Percentiles rank a stretch among this genome's conserved stretches.
Conservation (phyloP, 2,888 invertebrate genomes). For the Drosophila acutilabella region DNA sequence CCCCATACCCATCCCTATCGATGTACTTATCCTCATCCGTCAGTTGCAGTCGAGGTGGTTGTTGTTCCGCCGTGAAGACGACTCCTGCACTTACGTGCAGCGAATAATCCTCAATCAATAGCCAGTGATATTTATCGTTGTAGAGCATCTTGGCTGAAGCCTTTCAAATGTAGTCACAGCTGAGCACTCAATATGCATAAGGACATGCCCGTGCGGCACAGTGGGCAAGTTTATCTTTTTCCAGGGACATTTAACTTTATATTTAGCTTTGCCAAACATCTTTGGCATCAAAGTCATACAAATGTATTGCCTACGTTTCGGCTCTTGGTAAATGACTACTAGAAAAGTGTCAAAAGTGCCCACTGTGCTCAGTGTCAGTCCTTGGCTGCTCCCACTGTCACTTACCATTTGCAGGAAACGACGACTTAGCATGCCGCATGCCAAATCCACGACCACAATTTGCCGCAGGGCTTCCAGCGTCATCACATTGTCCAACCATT, state of each 20-base stretch:
- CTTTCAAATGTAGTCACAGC: constrained; percentile 69
- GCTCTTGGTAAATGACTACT: too few species aligned
- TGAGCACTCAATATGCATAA: constrained; percentile 55
- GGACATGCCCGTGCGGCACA: constrained; percentile 8
- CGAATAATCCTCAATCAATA: constrained; percentile 85
- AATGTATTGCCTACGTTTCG: too few species aligned
- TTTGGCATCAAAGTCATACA: too few species aligned
- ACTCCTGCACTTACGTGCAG: constrained; percentile 55
- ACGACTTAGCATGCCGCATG: constrained; percentile 82
- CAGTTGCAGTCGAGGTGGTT: constrained; percentile 40
- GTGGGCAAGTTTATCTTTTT: not conserved
- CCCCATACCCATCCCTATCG: constrained; percentile 15
- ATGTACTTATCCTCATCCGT: constrained; percentile 22
- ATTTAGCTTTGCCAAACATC: too few species aligned
- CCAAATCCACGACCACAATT: constrained; percentile 82
- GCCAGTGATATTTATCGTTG: constrained; percentile 85
- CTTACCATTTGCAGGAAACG: constrained; percentile 83
- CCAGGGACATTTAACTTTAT: too few species aligned
- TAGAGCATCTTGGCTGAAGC: constrained; percentile 84
- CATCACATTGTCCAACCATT: constrained; percentile 78
- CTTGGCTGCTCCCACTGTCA: constrained; percentile 24
- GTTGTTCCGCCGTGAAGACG: constrained; percentile 8
- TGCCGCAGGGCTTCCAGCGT: constrained; percentile 78
- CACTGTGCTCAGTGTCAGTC: not conserved
- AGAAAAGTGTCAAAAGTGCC: not conserved